Percentiles rank a stretch among this genome's conserved stretches.
These are phyloP conservation scores for Euphonia xanthogaster DNA, from an alignment of 2,797 vertebrate species.

Conservation along the genomic window DNA sequence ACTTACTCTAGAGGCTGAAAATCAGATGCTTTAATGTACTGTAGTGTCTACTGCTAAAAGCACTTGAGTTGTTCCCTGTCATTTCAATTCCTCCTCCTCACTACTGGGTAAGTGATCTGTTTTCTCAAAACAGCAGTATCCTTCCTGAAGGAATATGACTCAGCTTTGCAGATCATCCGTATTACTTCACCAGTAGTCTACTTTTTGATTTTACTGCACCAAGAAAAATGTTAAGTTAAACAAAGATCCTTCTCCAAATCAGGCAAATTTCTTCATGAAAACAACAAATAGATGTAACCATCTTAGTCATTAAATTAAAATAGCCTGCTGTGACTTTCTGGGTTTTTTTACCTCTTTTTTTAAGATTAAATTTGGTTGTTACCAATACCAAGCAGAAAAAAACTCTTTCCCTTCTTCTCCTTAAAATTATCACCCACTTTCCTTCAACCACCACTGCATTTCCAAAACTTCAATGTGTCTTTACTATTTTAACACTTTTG, in stretches of 20 bases:
- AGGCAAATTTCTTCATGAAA: neutral
- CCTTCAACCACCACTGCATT: neutral
- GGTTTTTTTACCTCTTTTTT: neutral
- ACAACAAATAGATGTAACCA: neutral
- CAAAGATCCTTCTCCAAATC: neutral
- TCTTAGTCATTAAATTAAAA: neutral
- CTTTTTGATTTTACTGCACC: neutral
- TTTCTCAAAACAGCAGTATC: slow-evolving; percentile 41
- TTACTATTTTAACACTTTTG: neutral
- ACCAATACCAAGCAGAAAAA: neutral
- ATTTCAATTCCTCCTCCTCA: slow-evolving; percentile 57
- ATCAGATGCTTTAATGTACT: slow-evolving; percentile 8
- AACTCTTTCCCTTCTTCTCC: neutral
- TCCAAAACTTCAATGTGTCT: neutral
- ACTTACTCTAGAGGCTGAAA: slow-evolving; percentile 17
- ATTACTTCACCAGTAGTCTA: slow-evolving; percentile 41
- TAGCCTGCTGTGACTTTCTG: neutral
- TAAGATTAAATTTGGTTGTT: neutral
- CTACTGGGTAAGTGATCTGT: slow-evolving; percentile 16
- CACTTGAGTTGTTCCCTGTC: slow-evolving; percentile 42
- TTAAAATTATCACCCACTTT: neutral
- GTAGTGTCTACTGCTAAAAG: slow-evolving; percentile 52
- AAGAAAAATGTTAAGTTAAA: slow-evolving; percentile 25
- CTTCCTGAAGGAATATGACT: slow-evolving; percentile 69
- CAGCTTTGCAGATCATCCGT: slow-evolving; percentile 64